phyloP scores from a whole-genome alignment of 53 echinoderm and acorn worm genomes.

The Antedon mediterranea region DNA sequence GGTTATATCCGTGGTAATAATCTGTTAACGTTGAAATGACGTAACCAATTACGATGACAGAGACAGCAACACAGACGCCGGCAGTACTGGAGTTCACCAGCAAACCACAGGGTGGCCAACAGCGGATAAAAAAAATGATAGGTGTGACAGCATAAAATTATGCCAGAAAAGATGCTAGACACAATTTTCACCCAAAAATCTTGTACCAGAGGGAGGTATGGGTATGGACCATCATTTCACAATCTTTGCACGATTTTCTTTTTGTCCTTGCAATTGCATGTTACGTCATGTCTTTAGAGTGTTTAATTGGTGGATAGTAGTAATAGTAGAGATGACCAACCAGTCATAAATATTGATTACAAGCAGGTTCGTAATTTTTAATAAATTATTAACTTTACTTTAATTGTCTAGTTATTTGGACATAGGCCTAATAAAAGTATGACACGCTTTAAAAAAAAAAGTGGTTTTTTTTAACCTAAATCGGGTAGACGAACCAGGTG shows the following conservation, averaged over 20 bases:
- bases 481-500: no score
- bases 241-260: neutral
- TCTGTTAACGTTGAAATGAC: conserved; percentile 38
- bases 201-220: no score
- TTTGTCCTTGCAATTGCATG: neutral
- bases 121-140: no score
- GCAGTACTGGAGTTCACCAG: conserved; percentile 51
- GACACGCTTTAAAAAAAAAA: no score
- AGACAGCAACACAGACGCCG: conserved; percentile 36
- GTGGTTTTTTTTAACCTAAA: no score
- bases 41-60: conserved; percentile 41
- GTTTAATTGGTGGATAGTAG: neutral
- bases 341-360: neutral
- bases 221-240: no score
- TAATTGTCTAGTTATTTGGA: no score
- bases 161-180: no score
- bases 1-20: conserved; percentile 75
- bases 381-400: neutral
- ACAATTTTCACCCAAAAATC: no score
- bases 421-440: no score
- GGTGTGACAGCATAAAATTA: no score
- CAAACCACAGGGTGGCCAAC: no score
- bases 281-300: neutral
- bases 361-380: neutral
- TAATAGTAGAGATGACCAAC: neutral